phyloP scores from a whole-genome alignment of 2,888 invertebrate genomes.

The Pemphredon lugubris region DNA sequence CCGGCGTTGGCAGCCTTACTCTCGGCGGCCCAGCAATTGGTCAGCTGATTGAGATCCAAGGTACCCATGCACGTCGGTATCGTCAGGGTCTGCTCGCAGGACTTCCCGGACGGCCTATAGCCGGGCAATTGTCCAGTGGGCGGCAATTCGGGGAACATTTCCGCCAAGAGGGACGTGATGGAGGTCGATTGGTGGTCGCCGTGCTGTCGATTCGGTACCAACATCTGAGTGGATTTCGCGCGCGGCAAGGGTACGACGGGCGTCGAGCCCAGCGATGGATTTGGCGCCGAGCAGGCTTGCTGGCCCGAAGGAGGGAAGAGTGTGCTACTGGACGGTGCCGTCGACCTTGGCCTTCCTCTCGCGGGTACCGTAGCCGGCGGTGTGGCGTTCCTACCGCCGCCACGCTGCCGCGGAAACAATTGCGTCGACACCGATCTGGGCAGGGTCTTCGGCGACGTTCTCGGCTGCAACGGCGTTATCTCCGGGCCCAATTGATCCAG shows the following conservation, averaged over 20 bases:
- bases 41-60: constrained; percentile 70
- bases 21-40: constrained; percentile 67
- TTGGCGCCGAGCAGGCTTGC: constrained; percentile 79
- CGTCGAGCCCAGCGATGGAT: constrained; percentile 77
- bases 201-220: constrained; percentile 71
- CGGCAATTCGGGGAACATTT: constrained; percentile 78
- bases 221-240: constrained; percentile 79
- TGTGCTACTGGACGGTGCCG: constrained; percentile 68
- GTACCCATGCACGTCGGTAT: constrained; percentile 71
- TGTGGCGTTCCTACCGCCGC: constrained; percentile 64
- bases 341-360: constrained; percentile 71
- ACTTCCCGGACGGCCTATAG: constrained; percentile 69
- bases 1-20: constrained; percentile 59
- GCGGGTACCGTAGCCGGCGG: constrained; percentile 75
- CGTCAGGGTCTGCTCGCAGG: constrained; percentile 65
- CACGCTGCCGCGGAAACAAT: constrained; percentile 75
- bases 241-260: constrained; percentile 77
- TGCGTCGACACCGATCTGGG: constrained; percentile 81
- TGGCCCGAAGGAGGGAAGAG: constrained; percentile 74
- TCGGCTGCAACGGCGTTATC: constrained; percentile 71
- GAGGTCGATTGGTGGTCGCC: constrained; percentile 69
- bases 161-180: constrained; percentile 77
- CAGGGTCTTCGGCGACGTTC: constrained; percentile 75
- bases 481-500: constrained; percentile 88
- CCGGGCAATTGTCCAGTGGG: constrained; percentile 73